Base-by-base conservation (phyloP, 1,140 invertebrate genomes). In the Atta cephalotes region DNA sequence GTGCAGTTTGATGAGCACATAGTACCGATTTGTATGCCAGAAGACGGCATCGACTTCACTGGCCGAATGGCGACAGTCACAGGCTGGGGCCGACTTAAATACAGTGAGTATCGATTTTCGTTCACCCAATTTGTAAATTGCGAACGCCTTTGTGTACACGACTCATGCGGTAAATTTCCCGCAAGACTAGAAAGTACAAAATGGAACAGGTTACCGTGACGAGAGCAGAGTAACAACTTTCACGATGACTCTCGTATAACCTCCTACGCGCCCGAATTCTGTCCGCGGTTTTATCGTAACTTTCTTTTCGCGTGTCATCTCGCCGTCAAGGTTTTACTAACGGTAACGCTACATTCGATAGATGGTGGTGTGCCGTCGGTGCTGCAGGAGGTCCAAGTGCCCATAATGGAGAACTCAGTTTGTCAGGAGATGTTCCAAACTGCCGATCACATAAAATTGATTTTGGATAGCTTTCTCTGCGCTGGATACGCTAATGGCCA, bases 381-480 rank as follows among this genome's bases (percentile, higher is more conserved):
- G 18, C 95, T 99, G 3, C 98, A 99, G 95, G 98, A 98, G 95
- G 98, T 99, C 0, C 97, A 98, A 95, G 98, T 99, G 18, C 98
- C 98, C 10, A 97, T 99, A 87, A 98, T 99, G 94, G 97, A 98
- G 91, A 99, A 99, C 94, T 96, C 96, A 72, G 97, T 98, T 0
- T 99, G 98, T 93, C 98, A 99, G 95, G 97, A 98, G 92, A 99
- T 99, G 98, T 99, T 99, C 96, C 96, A 97, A 81, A 98, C 97
- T 0, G 98, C 97, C 1, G 98, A 98, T 0, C 98, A 99, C 91
- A 95, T 97, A 2, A 99, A 99, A 95, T 96, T 97, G 77, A 99
- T 99, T 88, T 95, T 98, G 12, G 97, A 97, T 58, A 98, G 98
- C 81, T 99, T 99, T 95, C 96, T 99, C n/a, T 99, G 98, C 92